These are phyloP conservation scores for Siderastrea siderea DNA, from an alignment of 92 coral and sea anemone genomes.

Conservation along the genomic window DNA sequence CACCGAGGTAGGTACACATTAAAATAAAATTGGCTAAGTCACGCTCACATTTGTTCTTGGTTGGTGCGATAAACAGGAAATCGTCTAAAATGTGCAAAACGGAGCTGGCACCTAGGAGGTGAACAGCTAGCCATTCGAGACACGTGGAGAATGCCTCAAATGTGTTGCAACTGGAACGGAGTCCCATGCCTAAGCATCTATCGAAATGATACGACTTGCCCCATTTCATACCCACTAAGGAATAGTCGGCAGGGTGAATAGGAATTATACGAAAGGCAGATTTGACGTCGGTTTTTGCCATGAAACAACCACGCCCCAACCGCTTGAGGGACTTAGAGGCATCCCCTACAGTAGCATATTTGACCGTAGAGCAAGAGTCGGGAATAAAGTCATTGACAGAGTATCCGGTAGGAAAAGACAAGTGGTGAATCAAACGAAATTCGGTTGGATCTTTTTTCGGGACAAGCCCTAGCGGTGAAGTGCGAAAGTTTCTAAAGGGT, in stretches of 20 bases:
- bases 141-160: slow-evolving; percentile 42
- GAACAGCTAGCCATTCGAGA: slow-evolving; percentile 48
- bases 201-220: slow-evolving; percentile 30
- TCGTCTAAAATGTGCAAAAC: slow-evolving; percentile 59
- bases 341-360: slow-evolving; percentile 59
- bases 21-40: slow-evolving; percentile 34
- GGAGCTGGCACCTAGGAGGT: neutral
- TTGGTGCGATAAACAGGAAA: slow-evolving; percentile 31
- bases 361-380: slow-evolving; percentile 22
- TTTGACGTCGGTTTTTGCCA: slow-evolving; percentile 64
- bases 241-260: slow-evolving; percentile 32
- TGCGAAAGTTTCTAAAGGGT: slow-evolving; percentile 34
- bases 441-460: slow-evolving; percentile 56
- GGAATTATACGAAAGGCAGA: slow-evolving; percentile 58
- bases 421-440: slow-evolving; percentile 57
- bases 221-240: slow-evolving; percentile 54
- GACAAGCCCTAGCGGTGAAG: slow-evolving; percentile 54
- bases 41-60: slow-evolving; percentile 1
- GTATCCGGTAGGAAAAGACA: slow-evolving; percentile 52
- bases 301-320: slow-evolving; percentile 48
- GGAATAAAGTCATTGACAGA: slow-evolving; percentile 63
- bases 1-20: slow-evolving; percentile 39
- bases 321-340: slow-evolving; percentile 27
- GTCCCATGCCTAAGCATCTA: slow-evolving; percentile 38
- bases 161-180: slow-evolving; percentile 16